Evolutionary conservation across 64 coral and sea anemone genomes (phyloP).

Genomic region (Catalaphyllia jardinei): DNA sequence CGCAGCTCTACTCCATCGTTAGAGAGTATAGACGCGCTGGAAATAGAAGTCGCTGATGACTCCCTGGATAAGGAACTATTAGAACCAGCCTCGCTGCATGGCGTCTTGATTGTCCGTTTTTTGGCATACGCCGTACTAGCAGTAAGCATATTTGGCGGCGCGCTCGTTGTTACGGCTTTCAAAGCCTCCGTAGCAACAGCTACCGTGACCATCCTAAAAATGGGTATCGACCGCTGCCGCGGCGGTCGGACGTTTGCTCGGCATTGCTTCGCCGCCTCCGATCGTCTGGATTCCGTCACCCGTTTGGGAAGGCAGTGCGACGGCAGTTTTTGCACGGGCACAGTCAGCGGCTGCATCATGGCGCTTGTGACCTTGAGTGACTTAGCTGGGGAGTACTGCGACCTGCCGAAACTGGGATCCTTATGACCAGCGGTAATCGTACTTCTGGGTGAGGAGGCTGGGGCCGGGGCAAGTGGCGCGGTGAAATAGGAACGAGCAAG

Average conservation of each 20-base stretch:
- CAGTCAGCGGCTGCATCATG: conserved; percentile 77
- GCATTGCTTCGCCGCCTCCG: conserved; percentile 82
- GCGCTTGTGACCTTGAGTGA: conserved; percentile 16
- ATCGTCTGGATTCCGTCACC: conserved; percentile 37
- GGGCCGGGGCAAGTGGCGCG: conserved; percentile 18
- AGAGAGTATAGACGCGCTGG: background rate
- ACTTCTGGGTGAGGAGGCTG: conserved; percentile 34
- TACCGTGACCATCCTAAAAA: conserved; percentile 65
- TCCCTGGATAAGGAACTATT: conserved; percentile 3
- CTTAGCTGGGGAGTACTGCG: background rate
- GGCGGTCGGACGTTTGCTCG: conserved; percentile 42
- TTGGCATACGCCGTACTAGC: conserved; percentile 57
- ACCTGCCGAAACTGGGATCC: conserved; percentile 14
- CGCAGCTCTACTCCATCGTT: conserved; percentile 35
- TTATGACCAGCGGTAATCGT: conserved; percentile 14
- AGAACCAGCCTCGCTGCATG: conserved; percentile 21
- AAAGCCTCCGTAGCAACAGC: conserved; percentile 69
- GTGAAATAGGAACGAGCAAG: background rate
- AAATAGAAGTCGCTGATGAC: conserved; percentile 36
- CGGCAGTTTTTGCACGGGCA: conserved; percentile 72
- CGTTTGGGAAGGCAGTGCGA: conserved; percentile 31
- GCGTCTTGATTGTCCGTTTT: conserved; percentile 70
- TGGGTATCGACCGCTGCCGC: conserved; percentile 65
- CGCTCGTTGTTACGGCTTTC: conserved; percentile 67
- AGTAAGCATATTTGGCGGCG: conserved; percentile 70